Evolutionary conservation across 2,888 invertebrate species (phyloP), one percentile per base, ranked within the genome.

Genomic region (Drosophila algonquin): DNA sequence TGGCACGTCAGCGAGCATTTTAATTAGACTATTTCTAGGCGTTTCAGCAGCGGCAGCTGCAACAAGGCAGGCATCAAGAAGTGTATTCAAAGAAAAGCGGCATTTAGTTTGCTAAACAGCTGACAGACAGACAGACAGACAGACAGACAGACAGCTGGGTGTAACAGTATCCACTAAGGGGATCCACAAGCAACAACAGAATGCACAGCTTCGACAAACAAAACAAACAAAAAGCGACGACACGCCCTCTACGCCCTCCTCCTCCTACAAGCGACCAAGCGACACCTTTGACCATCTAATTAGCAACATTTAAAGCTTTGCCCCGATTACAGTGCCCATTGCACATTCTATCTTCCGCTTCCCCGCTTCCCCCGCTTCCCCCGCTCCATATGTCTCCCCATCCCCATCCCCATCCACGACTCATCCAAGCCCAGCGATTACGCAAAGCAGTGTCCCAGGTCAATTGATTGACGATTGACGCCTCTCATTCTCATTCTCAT

Each of bases 11-110:
- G 63, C 79, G 65, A 76, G 71, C 76, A 73, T 77, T 83, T 86
- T 89, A 87, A 88, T 88, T 89, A 79, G 81, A 78, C 76, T 73
- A 80, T 81, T 81, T 76, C 81, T 79, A 69, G 71, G 64, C 72
- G 45, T 50, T 67, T 59, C 63, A 52, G 40, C 55, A 54, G 6
- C 35, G 59, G 5, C 46, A 81, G 14, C 45, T 60, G 30, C 57
- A 64, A 44, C 61, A 69, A 24, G 24, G 24, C 24, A 24, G 24
- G 32, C 58, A 27, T 18, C 40, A 50, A 45, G 16, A 52, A 35
- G 40, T 64, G 62, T 75, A 6, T 6, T 24, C 21, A 21, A 21
- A 18, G 18, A 27, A 27, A 27, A 27, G 27, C 7, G 27, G 27
- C 6, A 24, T 24, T 5, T 24, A 24, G 5, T 24, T 24, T 4